Base-by-base conservation (phyloP, 2,888 invertebrate species). In the Cotesia congregata region DNA sequence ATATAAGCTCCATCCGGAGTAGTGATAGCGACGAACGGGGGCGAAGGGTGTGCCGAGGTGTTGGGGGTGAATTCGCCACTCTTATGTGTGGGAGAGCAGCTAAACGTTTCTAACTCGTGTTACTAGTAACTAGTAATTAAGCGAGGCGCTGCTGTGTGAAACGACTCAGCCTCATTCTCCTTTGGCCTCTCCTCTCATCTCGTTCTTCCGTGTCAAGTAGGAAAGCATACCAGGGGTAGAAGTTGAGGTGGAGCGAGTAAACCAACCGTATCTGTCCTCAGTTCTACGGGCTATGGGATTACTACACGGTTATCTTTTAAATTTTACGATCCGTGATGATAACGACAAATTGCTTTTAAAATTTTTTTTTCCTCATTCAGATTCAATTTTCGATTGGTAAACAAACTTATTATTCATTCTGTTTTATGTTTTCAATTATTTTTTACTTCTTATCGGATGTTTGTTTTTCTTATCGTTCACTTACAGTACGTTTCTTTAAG, bases 61-160 rank as follows among this genome's bases (percentile, higher is more conserved):
- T 7, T 12, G 12, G 12, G 12, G 7, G 50, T 50, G 50, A 50
- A 50, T 12, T 6, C 50, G 12, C 7, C 50, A 50, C 50, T 50
- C 12, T 12, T 50, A 12, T 50, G 50, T 50, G 50, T 50, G 50
- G 12, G 50, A 50, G 50, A 50, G 50, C 50, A 50, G 84, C 84
- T 86, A 86, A 86, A 85, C 85, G 85, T 82, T 85, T 80, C 85
- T 81, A 86, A 86, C 86, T 85, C 84, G 80, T 80, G 85, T 83
- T 85, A 85, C 86, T 83, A 83, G 85, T 85, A 86, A 85, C 85
- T 85, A 83, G 86, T 86, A 86, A 86, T 86, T 86, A 86, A 86
- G 83, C 84, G 83, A 85, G 85, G 86, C 84, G 86, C 83, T 83
- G 84, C 86, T 83, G 85, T 86, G 85, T 86, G 84, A 86, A 86